Evolutionary conservation across 2,888 invertebrate genomes (phyloP), one percentile per base, ranked within the genome.

Genomic region (Nycteola revayana): DNA sequence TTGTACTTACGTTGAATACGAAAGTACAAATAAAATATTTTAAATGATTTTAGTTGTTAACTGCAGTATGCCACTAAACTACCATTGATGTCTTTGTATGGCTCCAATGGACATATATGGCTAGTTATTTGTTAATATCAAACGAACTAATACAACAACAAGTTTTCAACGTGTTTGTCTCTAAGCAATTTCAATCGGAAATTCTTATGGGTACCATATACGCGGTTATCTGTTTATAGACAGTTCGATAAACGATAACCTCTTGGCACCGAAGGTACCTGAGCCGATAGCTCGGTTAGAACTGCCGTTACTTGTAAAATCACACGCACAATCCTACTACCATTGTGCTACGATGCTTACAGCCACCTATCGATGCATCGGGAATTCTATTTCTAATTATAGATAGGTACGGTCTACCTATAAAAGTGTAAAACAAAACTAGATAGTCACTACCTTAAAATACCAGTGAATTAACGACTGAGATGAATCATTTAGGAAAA

Each of bases 231-330:
- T 58, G 42, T 58, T 37, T 68, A 66, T 58, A 69, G 70, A 68
- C 66, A 70, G 66, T 64, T 67, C 70, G 75, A 80, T 82, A 80
- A 56, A 67, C 74, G 83, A 82, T 83, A 82, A 81, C 82, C 82
- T 64, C 70, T 64, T 71, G 73, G 75, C 75, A 75, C 73, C 68
- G 66, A 65, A 66, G 63, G 69, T 64, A 66, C 70, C 58, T 63
- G 62, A 63, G 57, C 60, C 73, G 73, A 79, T 79, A 75, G 75
- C 75, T 81, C 69, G 73, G 70, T 74, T 72, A 66, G 75, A 80
- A 75, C 60, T 80, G 75, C 82, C 81, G 82, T 82, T 83, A 84
- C 59, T 72, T 75, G 75, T 69, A 67, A 72, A 76, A 79, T 80
- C 75, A 73, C 75, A 74, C 71, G 75, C 75, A 77, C 75, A 72